phyloP scores from a whole-genome alignment of 2,113 vertebrate species.

The Notarius quadriscutis region DNA sequence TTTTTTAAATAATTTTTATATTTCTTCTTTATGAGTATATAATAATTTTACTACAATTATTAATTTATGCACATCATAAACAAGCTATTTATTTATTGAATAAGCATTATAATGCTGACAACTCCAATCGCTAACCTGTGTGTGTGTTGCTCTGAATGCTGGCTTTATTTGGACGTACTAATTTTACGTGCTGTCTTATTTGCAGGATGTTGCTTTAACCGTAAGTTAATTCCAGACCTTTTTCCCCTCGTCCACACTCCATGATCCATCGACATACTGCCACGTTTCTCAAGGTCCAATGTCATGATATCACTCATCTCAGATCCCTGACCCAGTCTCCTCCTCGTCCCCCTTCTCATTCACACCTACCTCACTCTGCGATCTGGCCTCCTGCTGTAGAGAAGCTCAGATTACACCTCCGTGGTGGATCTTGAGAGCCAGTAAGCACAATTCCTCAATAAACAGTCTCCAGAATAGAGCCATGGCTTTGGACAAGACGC shows the following conservation, averaged over 20 bases:
- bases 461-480: slow-evolving; percentile 71
- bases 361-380: background rate
- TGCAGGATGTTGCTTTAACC: background rate
- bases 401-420: slow-evolving; percentile 6
- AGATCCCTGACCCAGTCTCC: background rate
- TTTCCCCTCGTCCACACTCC: background rate
- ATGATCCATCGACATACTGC: background rate
- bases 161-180: background rate
- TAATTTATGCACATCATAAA: background rate
- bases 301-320: background rate
- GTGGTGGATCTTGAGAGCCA: slow-evolving; percentile 9
- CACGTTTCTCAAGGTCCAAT: background rate
- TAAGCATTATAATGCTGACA: background rate
- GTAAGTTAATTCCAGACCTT: background rate
- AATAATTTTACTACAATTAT: background rate
- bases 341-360: background rate
- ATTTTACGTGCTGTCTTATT: background rate
- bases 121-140: background rate
- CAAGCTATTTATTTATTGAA: background rate
- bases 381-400: background rate
- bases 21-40: background rate
- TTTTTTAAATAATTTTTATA: background rate
- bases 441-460: slow-evolving; percentile 64
- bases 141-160: background rate
- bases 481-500: background rate